phyloP scores from a whole-genome alignment of 2,888 invertebrate genomes.

The Latheticus oryzae region DNA sequence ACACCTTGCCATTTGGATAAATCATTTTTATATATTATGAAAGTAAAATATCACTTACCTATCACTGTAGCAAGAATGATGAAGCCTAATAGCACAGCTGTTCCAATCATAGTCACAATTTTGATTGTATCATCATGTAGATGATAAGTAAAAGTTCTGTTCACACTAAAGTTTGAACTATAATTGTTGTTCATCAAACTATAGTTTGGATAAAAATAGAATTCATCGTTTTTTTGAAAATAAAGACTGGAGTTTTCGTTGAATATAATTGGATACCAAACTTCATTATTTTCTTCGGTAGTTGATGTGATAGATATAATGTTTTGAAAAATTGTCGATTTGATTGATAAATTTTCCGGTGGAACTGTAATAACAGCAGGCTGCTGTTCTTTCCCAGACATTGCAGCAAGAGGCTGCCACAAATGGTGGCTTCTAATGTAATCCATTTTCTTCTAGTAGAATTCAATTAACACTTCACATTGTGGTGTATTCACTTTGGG shows the following conservation, averaged over 20 bases:
- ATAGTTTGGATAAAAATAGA: constrained; percentile 42
- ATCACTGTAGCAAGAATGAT: constrained; percentile 74
- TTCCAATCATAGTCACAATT: constrained; percentile 73
- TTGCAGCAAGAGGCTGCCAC: constrained; percentile 57
- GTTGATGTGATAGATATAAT: constrained; percentile 36
- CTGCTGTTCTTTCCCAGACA: constrained; percentile 52
- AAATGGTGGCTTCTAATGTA: constrained; percentile 53
- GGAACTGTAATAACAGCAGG: constrained; percentile 42
- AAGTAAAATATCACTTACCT: constrained; percentile 64
- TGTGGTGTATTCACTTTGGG: constrained; percentile 20
- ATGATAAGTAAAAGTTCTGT: constrained; percentile 58
- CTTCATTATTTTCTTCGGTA: constrained; percentile 50
- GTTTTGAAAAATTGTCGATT: constrained; percentile 38
- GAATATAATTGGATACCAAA: constrained; percentile 58
- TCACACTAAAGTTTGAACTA: constrained; percentile 54
- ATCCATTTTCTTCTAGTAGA: constrained; percentile 46
- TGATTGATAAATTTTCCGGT: constrained; percentile 27
- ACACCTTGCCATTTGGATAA: too few relatives aligned
- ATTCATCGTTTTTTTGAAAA: constrained; percentile 46
- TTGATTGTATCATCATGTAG: constrained; percentile 53
- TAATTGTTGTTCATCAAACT: constrained; percentile 36
- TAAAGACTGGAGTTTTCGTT: constrained; percentile 53
- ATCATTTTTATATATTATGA: neutral
- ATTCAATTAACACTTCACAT: constrained; percentile 40
- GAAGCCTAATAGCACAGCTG: constrained; percentile 71